A percentile compares a stretch with the other conserved stretches of the same genome.
Evolutionary conservation across 2,113 vertebrate genomes (phyloP).

Genomic region (Protobothrops mucrosquamatus): DNA sequence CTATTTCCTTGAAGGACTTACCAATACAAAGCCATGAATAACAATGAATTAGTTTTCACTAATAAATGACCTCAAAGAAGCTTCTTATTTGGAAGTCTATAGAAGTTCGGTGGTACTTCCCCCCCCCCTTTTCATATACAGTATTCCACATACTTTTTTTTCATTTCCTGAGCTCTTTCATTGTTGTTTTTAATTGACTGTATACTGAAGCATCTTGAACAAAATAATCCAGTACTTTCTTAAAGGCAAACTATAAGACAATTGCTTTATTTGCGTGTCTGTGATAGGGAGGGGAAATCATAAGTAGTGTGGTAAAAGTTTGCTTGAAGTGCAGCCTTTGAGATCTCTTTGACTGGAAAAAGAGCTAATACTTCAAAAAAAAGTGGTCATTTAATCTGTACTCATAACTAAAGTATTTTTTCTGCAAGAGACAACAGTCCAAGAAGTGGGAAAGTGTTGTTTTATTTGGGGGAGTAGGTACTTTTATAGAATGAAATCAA

Average conservation of each 20-base stretch:
- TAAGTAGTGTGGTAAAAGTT: background rate
- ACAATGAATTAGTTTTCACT: background rate
- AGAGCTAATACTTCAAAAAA: conserved; percentile 8
- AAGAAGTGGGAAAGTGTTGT: background rate
- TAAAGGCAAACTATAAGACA: background rate
- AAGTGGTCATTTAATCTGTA: conserved; percentile 7
- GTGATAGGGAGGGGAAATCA: background rate
- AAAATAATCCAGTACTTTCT: background rate
- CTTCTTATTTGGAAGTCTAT: conserved; percentile 1
- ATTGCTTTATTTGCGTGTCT: background rate
- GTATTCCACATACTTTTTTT: background rate
- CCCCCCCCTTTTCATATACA: background rate
- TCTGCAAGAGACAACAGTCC: background rate
- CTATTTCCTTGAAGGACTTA: background rate
- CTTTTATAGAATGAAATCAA: background rate
- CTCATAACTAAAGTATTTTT: conserved; percentile 24
- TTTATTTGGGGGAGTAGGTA: background rate
- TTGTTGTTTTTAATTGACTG: conserved; percentile 7
- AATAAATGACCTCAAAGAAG: background rate
- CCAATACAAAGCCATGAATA: background rate
- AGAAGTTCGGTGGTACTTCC: background rate
- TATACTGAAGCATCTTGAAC: background rate
- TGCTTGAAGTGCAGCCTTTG: conserved; percentile 26
- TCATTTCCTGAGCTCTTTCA: background rate
- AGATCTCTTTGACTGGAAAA: conserved; percentile 20